These are phyloP conservation scores for Cotesia chilonis DNA, from an alignment of 1,140 invertebrate genomes.

Conservation along the genomic window DNA sequence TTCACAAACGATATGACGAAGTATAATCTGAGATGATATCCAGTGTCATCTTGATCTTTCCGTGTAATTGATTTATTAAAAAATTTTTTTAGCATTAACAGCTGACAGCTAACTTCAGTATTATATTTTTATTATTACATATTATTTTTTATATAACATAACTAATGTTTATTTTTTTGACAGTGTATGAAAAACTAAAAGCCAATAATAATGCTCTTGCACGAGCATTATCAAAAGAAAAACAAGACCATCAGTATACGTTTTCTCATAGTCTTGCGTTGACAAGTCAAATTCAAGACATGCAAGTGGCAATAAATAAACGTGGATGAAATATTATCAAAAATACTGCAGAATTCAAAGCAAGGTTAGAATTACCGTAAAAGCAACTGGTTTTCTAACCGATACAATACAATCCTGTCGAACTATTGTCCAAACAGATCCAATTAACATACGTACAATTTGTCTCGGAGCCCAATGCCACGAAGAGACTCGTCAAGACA, in stretches of 20 bases:
- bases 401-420: conserved; percentile 52
- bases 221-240: conserved; percentile 52
- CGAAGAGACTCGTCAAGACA: conserved; percentile 47
- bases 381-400: conserved; percentile 46
- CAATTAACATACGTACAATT: conserved; percentile 35
- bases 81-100: too few species aligned
- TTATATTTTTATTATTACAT: background rate
- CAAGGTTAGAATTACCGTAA: conserved; percentile 49
- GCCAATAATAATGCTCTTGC: conserved; percentile 55
- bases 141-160: background rate
- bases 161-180: conserved; percentile 24
- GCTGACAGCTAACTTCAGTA: too few species aligned
- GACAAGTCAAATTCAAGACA: conserved; percentile 47
- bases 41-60: too few species aligned
- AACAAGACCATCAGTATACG: conserved; percentile 49
- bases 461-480: conserved; percentile 42
- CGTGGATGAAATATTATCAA: conserved; percentile 48
- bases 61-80: too few species aligned
- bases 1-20: too few species aligned
- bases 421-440: conserved; percentile 40
- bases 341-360: conserved; percentile 49
- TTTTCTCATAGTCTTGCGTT: conserved; percentile 52
- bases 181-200: conserved; percentile 54
- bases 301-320: conserved; percentile 45
- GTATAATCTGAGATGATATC: too few species aligned